phyloP scores from a whole-genome alignment of 2,888 invertebrate genomes.

The Chydorus sphaericus region DNA sequence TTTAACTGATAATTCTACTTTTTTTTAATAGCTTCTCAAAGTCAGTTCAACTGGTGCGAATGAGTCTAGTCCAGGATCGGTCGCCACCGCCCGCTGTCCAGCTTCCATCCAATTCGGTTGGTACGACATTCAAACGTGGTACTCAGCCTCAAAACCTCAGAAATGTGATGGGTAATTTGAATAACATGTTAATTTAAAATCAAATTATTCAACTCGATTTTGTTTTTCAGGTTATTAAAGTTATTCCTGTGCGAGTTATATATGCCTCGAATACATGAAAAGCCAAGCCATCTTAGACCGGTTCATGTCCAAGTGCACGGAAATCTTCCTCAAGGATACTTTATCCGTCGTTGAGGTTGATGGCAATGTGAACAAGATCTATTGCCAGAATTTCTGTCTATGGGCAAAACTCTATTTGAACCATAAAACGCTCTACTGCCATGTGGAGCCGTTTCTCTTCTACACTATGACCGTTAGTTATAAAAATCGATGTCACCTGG shows the following conservation, averaged over 20 bases:
- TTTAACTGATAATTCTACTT: neutral
- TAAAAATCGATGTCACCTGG: conserved; percentile 65
- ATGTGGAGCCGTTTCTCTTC: conserved; percentile 96
- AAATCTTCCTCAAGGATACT: conserved; percentile 73
- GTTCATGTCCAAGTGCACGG: conserved; percentile 84
- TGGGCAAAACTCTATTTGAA: conserved; percentile 96
- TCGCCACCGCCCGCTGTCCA: conserved; percentile 53
- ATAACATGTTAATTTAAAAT: neutral
- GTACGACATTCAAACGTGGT: conserved; percentile 96
- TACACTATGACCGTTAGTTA: conserved; percentile 95
- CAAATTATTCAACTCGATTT: neutral
- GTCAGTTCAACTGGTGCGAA: neutral
- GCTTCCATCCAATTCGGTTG: conserved; percentile 91
- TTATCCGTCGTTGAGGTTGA: conserved; percentile 93
- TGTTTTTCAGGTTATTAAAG: conserved; percentile 51
- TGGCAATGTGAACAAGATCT: conserved; percentile 80
- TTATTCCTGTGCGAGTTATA: conserved; percentile 94
- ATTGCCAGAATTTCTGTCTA: conserved; percentile 93
- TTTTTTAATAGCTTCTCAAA: neutral
- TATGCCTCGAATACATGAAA: conserved; percentile 85
- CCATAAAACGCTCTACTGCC: conserved; percentile 95
- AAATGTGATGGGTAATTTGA: conserved; percentile 70
- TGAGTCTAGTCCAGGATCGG: conserved; percentile 24
- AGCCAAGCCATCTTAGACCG: conserved; percentile 67
- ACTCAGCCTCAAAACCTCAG: conserved; percentile 96